Base-by-base conservation (phyloP, 2,888 invertebrate genomes). In the Helobdella robusta region DNA sequence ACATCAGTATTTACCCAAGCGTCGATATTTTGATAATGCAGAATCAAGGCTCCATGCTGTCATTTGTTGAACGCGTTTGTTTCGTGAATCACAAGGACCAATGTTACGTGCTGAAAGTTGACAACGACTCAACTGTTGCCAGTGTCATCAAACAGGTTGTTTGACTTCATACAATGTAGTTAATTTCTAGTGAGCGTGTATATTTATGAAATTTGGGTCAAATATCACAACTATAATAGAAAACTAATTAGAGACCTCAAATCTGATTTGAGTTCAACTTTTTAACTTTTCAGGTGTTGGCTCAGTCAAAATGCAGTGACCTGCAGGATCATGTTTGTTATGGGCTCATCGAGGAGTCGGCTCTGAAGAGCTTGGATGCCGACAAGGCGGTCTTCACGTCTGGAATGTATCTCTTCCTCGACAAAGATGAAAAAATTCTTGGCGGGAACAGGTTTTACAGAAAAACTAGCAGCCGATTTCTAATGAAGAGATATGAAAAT, bases 401-500 rank as follows among this genome's bases (percentile, higher is more conserved):
- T 4, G 48, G 44, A 11, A 32, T 46, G 44, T 44, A 20, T 50
- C 62, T 62, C 32, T 62, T 62, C 32, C 50, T 62, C 11, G 62
- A 62, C 48, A 62, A 62, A 20, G 25, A 62, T 11, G 62, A 62
- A 50, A 62, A 62, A 44, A n/a, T 62, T 28, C 34, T 62, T 8
- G 62, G 50, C 20, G 62, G 62, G 23, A 62, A 34, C 20, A 36
- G 62, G 20, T 62, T 62, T 30, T 62, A 40, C 50, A 44, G 62
- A 6, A 62, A 62, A 50, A 62, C 62, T 8, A 62, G 62, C 50
- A 62, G 62, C 30, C 46, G 48, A 28, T 62, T 62, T 44, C 50
- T 46, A 18, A 62, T 62, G 62, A 62, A 62, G 32, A 44, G 25
- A 44, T 50, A 50, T 23, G 62, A 62, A 34, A 62, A 62, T 34